These are phyloP conservation scores for Xiphophorus hellerii DNA, from an alignment of 2,113 vertebrate genomes.

Conservation along the genomic window DNA sequence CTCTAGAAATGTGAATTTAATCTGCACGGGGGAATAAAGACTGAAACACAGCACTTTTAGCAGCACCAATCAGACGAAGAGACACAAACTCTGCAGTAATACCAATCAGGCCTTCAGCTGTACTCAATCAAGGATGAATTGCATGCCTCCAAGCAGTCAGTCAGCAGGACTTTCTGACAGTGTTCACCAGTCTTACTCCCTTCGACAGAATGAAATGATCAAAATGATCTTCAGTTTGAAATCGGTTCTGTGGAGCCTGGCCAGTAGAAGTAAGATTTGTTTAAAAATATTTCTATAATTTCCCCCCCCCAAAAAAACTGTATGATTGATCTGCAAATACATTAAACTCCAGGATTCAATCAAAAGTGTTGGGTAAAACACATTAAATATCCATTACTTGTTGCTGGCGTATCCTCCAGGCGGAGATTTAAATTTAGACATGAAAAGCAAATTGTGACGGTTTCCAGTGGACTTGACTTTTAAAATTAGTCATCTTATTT, in stretches of 20 bases:
- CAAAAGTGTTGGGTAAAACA: slow-evolving; percentile 46
- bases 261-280: slow-evolving; percentile 75
- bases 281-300: neutral
- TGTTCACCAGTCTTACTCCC: slow-evolving; percentile 20
- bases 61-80: slow-evolving; percentile 30
- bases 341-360: slow-evolving; percentile 60
- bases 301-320: slow-evolving; percentile 15
- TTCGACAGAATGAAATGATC: slow-evolving; percentile 51
- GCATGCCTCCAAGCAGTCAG: slow-evolving; percentile 17
- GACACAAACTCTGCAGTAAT: slow-evolving; percentile 21
- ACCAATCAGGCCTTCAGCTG: slow-evolving; percentile 66
- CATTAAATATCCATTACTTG: slow-evolving; percentile 73
- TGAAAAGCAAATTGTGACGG: slow-evolving; percentile 16
- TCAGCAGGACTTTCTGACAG: slow-evolving; percentile 19
- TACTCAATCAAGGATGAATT: slow-evolving; percentile 59
- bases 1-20: neutral
- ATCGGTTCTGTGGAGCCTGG: slow-evolving; percentile 66
- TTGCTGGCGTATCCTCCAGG: slow-evolving; percentile 47
- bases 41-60: neutral
- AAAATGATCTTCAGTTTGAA: slow-evolving; percentile 70
- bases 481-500: slow-evolving; percentile 1
- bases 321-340: slow-evolving; percentile 43
- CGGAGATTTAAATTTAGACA: slow-evolving; percentile 56
- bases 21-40: neutral
- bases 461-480: slow-evolving; percentile 49